Conservation (phyloP, 2,797 vertebrate species). For the Gambusia yucatana region DNA sequence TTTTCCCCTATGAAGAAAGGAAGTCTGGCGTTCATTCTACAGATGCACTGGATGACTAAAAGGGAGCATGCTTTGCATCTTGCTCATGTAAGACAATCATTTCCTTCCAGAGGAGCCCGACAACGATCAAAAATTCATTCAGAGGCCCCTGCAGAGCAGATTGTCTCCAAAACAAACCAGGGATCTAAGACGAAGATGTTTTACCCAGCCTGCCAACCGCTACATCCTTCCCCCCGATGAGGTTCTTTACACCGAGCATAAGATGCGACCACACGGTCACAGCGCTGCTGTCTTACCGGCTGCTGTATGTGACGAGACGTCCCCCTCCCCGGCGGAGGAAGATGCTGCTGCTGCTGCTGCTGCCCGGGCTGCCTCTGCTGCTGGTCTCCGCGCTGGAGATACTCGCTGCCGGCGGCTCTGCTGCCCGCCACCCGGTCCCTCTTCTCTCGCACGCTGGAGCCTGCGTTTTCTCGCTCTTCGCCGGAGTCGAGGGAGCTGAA, state of each 20-base stretch:
- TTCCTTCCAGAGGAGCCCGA: constrained; percentile 28
- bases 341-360: constrained; percentile 70
- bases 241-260: constrained; percentile 4
- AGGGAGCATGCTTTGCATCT: constrained; percentile 31
- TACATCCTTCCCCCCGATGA: constrained; percentile 27
- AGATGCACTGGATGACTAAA: constrained; percentile 4
- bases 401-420: constrained; percentile 77
- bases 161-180: constrained; percentile 8
- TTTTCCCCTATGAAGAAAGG: constrained; percentile 2
- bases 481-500: constrained; percentile 93
- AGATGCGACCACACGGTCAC: constrained; percentile 21
- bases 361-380: constrained; percentile 29
- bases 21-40: constrained; percentile 34
- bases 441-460: constrained; percentile 80
- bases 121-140: constrained; percentile 46
- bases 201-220: constrained; percentile 45
- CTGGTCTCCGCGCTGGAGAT: constrained; percentile 66
- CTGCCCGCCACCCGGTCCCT: constrained; percentile 77
- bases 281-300: constrained; percentile 75
- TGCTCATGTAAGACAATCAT: constrained; percentile 34
- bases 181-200: constrained; percentile 38
- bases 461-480: constrained; percentile 82
- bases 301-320: constrained; percentile 80
- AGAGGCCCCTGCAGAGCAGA: constrained; percentile 55
- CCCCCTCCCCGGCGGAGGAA: constrained; percentile 77